Evolutionary conservation across 1,140 invertebrate species (phyloP), one percentile per base, ranked within the genome.

Genomic region (Ceratina australensis): DNA sequence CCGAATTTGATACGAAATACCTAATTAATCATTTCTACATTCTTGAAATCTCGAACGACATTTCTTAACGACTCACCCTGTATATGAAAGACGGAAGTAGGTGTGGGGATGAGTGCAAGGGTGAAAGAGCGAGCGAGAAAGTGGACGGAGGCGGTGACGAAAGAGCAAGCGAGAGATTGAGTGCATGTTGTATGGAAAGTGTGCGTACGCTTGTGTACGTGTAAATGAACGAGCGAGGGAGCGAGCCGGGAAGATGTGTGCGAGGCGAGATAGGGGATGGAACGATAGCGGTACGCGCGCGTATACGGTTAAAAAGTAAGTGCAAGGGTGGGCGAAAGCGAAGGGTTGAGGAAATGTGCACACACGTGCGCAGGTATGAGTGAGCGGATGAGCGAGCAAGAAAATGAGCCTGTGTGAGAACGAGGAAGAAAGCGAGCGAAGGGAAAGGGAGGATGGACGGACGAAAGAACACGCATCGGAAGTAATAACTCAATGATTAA

Each of bases 401-500:
- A 47, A 65, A 65, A n/a, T 16, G 63, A 65, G 63, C 5, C 10
- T 22, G 63, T 26, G 57, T 24, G 57, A 13, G 13, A 59, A 13
- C 20, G n/a, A 59, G 24, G 12, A 5, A 16, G 10, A 26, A 7
- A 0, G 57, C 24, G 24, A 8, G 24, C 24, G 8, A 24, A 18
- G 16, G 22, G 57, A 28, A 15, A 26, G 5, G 16, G 59, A 5
- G 24, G 26, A n/a, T 8, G 13, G 4, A n/a, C 16, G 20, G 50
- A 47, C 18, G 59, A 50, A 47, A 56, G 26, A 26, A 52, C 59
- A 57, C 50, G 52, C 56, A 65, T 73, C 50, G 52, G 61, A 66
- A 52, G 63, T 65, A 71, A 63, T 77, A 77, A 57, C 65, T 33
- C 26, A 22, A 4, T 64, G 71, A 74, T 79, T 67, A 67, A 79